A percentile compares a stretch with the other conserved stretches of the same genome.
These are phyloP conservation scores for Unio pictorum DNA, from an alignment of 2,888 invertebrate species.

Conservation along the genomic window DNA sequence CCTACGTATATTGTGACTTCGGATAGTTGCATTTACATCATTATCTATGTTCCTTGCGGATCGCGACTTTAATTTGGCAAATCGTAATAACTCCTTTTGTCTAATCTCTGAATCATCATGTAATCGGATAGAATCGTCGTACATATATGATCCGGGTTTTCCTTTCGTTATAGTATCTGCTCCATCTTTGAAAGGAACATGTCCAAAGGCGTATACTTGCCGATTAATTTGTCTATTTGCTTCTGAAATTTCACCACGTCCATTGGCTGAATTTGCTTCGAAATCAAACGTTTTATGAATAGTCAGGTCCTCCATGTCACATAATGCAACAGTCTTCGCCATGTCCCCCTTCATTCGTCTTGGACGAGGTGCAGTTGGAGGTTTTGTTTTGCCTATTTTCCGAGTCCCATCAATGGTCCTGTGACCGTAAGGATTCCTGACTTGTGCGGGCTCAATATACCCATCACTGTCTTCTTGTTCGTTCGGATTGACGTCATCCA, in stretches of 20 bases:
- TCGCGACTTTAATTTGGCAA: constrained; percentile 38
- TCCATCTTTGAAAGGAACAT: too few relatives aligned
- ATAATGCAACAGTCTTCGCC: too few relatives aligned
- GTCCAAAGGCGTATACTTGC: too few relatives aligned
- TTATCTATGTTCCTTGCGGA: constrained; percentile 47
- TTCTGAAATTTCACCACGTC: too few relatives aligned
- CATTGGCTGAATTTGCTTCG: too few relatives aligned
- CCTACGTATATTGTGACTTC: constrained; percentile 59
- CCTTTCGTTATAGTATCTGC: background rate
- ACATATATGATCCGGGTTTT: constrained; percentile 5
- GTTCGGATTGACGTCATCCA: constrained; percentile 6
- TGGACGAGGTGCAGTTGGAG: constrained; percentile 45
- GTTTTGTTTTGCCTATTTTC: constrained; percentile 43
- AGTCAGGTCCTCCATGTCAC: too few relatives aligned
- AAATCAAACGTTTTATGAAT: too few relatives aligned
- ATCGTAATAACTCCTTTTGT: constrained; percentile 21
- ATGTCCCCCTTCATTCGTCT: constrained; percentile 41
- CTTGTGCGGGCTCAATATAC: constrained; percentile 57
- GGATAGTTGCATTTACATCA: constrained; percentile 60
- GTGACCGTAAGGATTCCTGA: constrained; percentile 31
- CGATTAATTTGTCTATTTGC: too few relatives aligned
- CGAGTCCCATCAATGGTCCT: constrained; percentile 15
- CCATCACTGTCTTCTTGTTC: constrained; percentile 52
- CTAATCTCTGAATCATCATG: constrained; percentile 35
- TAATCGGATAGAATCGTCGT: constrained; percentile 19